These are phyloP conservation scores for Drosophila lacertosa DNA, from an alignment of 1,140 invertebrate genomes.

Conservation along the genomic window DNA sequence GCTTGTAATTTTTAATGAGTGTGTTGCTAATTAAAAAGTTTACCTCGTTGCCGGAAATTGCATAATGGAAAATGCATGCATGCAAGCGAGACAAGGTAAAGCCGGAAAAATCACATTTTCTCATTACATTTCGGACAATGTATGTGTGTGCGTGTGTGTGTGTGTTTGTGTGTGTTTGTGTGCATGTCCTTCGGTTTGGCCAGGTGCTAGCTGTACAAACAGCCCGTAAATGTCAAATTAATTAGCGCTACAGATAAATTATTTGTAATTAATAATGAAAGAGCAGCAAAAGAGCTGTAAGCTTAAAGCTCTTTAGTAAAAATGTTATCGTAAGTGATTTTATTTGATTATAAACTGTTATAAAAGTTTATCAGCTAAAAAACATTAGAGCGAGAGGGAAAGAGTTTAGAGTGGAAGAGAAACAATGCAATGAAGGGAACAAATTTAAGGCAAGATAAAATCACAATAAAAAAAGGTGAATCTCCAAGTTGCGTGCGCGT, in stretches of 20 bases:
- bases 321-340: no score
- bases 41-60: constrained; percentile 23
- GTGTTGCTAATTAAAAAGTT: constrained; percentile 36
- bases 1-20: constrained; percentile 39
- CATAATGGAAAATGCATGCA: constrained; percentile 18
- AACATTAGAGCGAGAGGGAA: no score
- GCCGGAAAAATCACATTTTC: constrained; percentile 24
- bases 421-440: no score
- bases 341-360: no score
- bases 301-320: neutral
- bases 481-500: no score
- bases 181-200: neutral
- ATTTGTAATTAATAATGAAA: constrained; percentile 28
- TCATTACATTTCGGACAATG: neutral
- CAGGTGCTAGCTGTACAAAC: constrained; percentile 16
- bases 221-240: constrained; percentile 31
- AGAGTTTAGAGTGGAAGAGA: no score
- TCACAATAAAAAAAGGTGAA: no score
- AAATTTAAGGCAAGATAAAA: no score
- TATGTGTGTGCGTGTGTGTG: neutral
- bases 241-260: constrained; percentile 28
- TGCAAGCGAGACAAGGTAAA: neutral
- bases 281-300: neutral
- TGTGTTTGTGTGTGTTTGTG: neutral
- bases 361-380: no score